A percentile compares a stretch with the other conserved stretches of the same genome.
phyloP scores from a whole-genome alignment of 2,113 vertebrate species.

The Gambusia holbrooki region DNA sequence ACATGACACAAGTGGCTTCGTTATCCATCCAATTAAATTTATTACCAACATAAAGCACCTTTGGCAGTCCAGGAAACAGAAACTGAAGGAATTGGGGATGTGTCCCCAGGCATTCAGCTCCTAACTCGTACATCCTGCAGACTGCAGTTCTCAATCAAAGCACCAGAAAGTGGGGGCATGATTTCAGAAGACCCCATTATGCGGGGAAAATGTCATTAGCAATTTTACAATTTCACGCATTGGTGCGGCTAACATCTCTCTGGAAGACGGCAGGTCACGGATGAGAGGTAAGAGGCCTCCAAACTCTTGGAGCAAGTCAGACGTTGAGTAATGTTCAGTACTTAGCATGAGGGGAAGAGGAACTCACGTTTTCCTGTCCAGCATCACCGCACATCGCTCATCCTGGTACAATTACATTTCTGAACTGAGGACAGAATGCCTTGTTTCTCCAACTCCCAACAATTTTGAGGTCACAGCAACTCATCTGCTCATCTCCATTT shows the following conservation, averaged over 20 bases:
- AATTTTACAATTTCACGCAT: conserved; percentile 76
- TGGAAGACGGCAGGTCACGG: conserved; percentile 36
- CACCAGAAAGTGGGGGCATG: conserved; percentile 51
- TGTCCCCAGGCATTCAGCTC: conserved; percentile 37
- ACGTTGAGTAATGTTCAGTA: background rate
- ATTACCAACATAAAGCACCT: conserved; percentile 49
- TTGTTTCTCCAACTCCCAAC: background rate
- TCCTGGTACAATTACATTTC: background rate
- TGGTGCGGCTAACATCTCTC: conserved; percentile 45
- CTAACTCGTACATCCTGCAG: conserved; percentile 14
- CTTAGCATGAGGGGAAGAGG: conserved; percentile 14
- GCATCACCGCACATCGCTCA: conserved; percentile 12
- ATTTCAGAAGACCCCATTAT: conserved; percentile 64
- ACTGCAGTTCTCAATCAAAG: conserved; percentile 58
- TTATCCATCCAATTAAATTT: conserved; percentile 66
- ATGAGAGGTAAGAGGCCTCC: conserved; percentile 32
- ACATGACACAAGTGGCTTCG: conserved; percentile 33
- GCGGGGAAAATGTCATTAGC: conserved; percentile 69
- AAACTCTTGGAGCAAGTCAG: conserved; percentile 33
- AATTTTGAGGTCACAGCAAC: no score
- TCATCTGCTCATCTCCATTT: background rate
- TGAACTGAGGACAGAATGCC: background rate
- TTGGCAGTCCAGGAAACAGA: conserved; percentile 46
- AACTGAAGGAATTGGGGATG: conserved; percentile 56
- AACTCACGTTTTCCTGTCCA: background rate